Evolutionary conservation across 1,140 invertebrate species (phyloP).

Genomic region (Archegozetes longisetosus): DNA sequence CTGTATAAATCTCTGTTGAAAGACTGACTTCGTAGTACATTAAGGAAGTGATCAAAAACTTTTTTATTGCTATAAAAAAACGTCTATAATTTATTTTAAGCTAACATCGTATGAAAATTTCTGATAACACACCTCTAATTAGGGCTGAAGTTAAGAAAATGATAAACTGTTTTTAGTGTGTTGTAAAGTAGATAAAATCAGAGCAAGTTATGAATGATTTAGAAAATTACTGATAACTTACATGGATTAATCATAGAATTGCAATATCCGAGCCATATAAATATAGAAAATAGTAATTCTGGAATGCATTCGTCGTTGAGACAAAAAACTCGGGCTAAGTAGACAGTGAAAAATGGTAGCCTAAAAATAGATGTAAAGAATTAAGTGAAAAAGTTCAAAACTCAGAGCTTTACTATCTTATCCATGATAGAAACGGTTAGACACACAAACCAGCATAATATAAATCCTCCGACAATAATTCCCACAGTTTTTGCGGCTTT

Average conservation of each 20-base stretch:
- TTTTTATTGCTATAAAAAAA: too few species aligned
- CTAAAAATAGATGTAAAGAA: background rate
- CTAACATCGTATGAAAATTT: too few species aligned
- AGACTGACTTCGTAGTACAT: too few species aligned
- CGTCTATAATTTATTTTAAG: too few species aligned
- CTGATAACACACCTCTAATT: too few species aligned
- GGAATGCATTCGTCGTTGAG: conserved; percentile 47
- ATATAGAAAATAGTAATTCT: conserved; percentile 62
- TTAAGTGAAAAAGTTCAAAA: background rate
- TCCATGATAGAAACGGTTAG: background rate
- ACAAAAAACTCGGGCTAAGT: conserved; percentile 66
- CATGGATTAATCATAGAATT: conserved; percentile 79
- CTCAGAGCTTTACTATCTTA: background rate
- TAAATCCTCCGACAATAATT: conserved; percentile 83
- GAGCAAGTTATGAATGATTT: background rate
- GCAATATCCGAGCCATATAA: conserved; percentile 94
- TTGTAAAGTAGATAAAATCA: too few species aligned
- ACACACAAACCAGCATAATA: conserved; percentile 55
- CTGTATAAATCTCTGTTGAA: too few species aligned
- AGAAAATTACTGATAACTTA: conserved; percentile 5
- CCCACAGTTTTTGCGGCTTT: conserved; percentile 86
- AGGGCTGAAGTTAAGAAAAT: too few species aligned
- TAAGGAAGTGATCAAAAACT: too few species aligned
- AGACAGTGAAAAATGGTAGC: conserved; percentile 83
- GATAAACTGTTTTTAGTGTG: too few species aligned